A percentile compares a stretch with the other conserved stretches of the same genome.
Evolutionary conservation across 2,888 invertebrate species (phyloP).

Genomic region (Drosophila aldrichi): DNA sequence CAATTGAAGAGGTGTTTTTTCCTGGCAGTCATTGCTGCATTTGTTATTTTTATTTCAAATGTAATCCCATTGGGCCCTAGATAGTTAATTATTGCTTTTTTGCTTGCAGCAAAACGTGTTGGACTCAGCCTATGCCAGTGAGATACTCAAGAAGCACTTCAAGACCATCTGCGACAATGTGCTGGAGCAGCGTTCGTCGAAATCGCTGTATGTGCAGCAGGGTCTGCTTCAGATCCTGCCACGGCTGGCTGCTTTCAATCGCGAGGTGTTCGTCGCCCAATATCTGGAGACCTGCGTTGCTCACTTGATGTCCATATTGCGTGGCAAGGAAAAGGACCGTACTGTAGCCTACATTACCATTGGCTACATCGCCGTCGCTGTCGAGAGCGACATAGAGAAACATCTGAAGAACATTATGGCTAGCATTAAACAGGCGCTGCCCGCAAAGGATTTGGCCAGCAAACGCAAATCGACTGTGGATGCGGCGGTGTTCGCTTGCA

Average conservation of each 20-base stretch:
- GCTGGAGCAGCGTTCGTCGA: constrained; percentile 91
- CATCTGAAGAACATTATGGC: constrained; percentile 95
- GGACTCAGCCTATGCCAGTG: constrained; percentile 94
- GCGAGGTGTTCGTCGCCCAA: constrained; percentile 90
- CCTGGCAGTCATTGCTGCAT: not conserved
- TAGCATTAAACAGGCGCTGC: constrained; percentile 90
- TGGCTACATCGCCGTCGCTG: constrained; percentile 95
- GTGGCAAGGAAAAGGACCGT: constrained; percentile 93
- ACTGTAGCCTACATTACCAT: constrained; percentile 95
- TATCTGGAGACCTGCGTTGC: constrained; percentile 91
- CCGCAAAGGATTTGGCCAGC: constrained; percentile 91
- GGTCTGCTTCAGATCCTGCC: constrained; percentile 95
- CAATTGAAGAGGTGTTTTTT: not conserved
- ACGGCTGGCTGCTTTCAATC: constrained; percentile 96
- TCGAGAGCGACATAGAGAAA: constrained; percentile 91
- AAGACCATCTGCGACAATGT: constrained; percentile 92
- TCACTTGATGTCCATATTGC: constrained; percentile 91
- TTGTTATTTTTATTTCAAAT: not conserved
- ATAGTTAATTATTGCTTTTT: not conserved
- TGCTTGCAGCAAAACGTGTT: constrained; percentile 87
- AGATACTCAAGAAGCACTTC: constrained; percentile 93
- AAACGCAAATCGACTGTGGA: constrained; percentile 92
- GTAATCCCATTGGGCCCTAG: not conserved
- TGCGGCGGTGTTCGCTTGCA: constrained; percentile 96
- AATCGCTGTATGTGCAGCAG: constrained; percentile 93